These are phyloP conservation scores for Platysteira castanea DNA, from an alignment of 2,113 vertebrate genomes.

Conservation along the genomic window DNA sequence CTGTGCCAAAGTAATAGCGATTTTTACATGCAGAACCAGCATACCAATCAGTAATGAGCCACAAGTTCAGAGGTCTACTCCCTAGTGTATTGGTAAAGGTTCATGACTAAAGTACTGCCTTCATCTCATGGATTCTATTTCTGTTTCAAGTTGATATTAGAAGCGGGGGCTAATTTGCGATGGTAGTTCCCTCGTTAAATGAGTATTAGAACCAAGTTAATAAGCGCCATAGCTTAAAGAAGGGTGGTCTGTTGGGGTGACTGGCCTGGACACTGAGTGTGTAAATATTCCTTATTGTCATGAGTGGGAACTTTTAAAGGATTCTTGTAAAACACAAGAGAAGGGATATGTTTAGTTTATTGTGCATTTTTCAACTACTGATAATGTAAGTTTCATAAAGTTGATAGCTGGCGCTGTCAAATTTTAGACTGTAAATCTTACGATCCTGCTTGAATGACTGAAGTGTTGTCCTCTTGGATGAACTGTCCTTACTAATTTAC, in stretches of 20 bases:
- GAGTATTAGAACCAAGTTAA: background rate
- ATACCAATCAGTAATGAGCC: slow-evolving; percentile 21
- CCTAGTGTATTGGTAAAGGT: background rate
- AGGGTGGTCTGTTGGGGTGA: background rate
- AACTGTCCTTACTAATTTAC: background rate
- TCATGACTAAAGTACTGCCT: background rate
- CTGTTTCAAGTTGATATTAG: background rate
- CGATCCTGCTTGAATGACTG: background rate
- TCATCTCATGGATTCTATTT: background rate
- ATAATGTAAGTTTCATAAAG: background rate
- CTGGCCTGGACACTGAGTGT: background rate
- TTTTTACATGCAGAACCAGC: slow-evolving; percentile 43
- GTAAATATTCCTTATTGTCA: background rate
- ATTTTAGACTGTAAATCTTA: background rate
- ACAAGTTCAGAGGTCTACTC: slow-evolving; percentile 1
- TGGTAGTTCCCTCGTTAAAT: background rate
- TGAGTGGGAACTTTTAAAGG: background rate
- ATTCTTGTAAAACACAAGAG: background rate
- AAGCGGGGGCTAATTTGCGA: background rate
- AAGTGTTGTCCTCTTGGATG: background rate
- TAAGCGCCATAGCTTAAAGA: background rate
- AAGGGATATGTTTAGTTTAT: background rate
- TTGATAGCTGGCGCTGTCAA: background rate
- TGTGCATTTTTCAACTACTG: background rate
- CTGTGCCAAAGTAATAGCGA: slow-evolving; percentile 16